Conservation (phyloP, 2,888 invertebrate species). For the Rosalia funebris region DNA sequence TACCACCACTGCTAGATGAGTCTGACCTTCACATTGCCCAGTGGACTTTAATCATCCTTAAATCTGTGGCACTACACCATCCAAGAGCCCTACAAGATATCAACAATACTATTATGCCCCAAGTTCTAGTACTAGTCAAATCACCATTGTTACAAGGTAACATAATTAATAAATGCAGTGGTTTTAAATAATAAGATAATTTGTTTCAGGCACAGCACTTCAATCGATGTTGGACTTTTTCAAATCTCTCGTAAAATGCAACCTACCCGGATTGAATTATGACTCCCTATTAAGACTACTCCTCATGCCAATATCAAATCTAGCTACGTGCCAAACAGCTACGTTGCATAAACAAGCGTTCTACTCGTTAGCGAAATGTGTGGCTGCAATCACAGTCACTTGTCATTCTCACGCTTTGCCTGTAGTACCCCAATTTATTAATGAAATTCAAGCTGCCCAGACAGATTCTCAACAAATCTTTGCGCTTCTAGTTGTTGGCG, state of each 20-base stretch:
- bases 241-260: constrained; percentile 87
- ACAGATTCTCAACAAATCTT: constrained; percentile 89
- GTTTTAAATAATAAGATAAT: constrained; percentile 7
- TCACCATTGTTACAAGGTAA: constrained; percentile 91
- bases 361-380: constrained; percentile 96
- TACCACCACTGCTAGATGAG: constrained; percentile 91
- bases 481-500: constrained; percentile 93
- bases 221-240: constrained; percentile 92
- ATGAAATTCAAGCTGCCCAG: constrained; percentile 76
- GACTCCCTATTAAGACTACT: constrained; percentile 82
- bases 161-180: no score
- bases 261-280: constrained; percentile 78
- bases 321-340: constrained; percentile 47
- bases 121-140: constrained; percentile 86
- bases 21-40: constrained; percentile 97
- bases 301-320: constrained; percentile 67
- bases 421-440: constrained; percentile 74
- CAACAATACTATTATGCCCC: constrained; percentile 80
- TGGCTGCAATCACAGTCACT: constrained; percentile 90
- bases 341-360: constrained; percentile 80
- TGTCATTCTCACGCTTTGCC: constrained; percentile 75
- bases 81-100: constrained; percentile 81
- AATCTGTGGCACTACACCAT: constrained; percentile 82
- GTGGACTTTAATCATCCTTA: constrained; percentile 83
- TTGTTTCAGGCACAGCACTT: constrained; percentile 81